These are phyloP conservation scores for Bubalus kerabau DNA, from an alignment of 2,113 vertebrate species.

Conservation along the genomic window DNA sequence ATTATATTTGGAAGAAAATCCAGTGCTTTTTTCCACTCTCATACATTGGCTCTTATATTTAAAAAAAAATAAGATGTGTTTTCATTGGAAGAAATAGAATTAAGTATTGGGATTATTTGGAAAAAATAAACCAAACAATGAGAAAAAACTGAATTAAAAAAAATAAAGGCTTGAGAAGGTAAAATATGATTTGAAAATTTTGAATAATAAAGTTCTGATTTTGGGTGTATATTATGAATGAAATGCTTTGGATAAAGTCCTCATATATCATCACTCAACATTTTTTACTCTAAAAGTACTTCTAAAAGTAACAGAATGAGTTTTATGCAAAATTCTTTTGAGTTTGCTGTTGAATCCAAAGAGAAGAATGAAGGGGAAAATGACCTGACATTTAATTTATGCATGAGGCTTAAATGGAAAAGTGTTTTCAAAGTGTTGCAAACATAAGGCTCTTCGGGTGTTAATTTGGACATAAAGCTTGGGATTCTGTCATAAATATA, in stretches of 20 bases:
- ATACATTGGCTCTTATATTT: background rate
- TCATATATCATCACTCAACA: background rate
- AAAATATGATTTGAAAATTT: background rate
- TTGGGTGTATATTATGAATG: background rate
- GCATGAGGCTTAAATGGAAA: background rate
- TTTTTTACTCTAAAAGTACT: conserved; percentile 11
- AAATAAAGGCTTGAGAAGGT: background rate
- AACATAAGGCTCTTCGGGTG: background rate
- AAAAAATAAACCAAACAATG: background rate
- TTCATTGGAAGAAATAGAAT: background rate
- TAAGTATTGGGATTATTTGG: background rate
- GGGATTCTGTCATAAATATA: background rate
- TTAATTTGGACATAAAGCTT: background rate
- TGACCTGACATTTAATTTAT: background rate
- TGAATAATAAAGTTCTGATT: conserved; percentile 14
- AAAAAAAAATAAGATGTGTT: background rate
- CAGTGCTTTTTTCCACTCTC: background rate
- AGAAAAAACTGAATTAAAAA: background rate
- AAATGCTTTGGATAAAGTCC: background rate
- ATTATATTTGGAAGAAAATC: background rate
- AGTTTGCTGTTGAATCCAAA: conserved; percentile 8
- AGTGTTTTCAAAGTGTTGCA: background rate
- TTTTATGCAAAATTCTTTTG: background rate
- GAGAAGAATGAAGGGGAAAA: conserved; percentile 15
- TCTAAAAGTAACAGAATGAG: background rate